Evolutionary conservation across 2,113 vertebrate species (phyloP).

Genomic region (Anarrhichthys ocellatus): DNA sequence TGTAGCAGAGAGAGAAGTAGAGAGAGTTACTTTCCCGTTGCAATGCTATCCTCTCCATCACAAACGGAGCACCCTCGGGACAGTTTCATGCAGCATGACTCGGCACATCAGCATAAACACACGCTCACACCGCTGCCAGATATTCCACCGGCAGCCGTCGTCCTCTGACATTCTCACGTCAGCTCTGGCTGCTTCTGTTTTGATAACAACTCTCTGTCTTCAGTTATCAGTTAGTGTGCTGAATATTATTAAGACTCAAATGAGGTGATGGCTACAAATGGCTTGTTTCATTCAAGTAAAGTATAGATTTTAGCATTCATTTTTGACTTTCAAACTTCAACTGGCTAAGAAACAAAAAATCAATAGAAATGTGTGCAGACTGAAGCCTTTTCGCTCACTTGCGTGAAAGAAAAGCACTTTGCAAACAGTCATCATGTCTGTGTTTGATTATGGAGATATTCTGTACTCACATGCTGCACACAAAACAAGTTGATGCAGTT

Average conservation of each 20-base stretch:
- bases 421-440: not conserved
- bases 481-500: not conserved
- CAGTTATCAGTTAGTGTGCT: not conserved
- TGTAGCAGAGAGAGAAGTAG: conserved; percentile 1
- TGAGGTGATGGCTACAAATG: not conserved
- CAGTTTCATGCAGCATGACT: conserved; percentile 73
- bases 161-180: conserved; percentile 39
- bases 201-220: conserved; percentile 1
- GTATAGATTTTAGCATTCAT: no score
- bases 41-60: conserved; percentile 45
- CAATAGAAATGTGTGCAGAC: not conserved
- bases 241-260: not conserved
- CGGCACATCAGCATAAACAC: conserved; percentile 67
- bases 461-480: not conserved
- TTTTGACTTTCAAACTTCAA: not conserved
- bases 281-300: not conserved
- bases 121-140: conserved; percentile 49
- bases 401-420: not conserved
- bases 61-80: conserved; percentile 51
- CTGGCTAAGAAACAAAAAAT: not conserved
- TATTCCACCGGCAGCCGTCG: conserved; percentile 11
- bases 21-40: conserved; percentile 23
- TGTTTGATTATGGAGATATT: not conserved
- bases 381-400: not conserved
- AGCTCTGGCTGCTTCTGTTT: not conserved